Conservation (phyloP, 2,888 invertebrate genomes). For the Troides oblongomaculatus region DNA sequence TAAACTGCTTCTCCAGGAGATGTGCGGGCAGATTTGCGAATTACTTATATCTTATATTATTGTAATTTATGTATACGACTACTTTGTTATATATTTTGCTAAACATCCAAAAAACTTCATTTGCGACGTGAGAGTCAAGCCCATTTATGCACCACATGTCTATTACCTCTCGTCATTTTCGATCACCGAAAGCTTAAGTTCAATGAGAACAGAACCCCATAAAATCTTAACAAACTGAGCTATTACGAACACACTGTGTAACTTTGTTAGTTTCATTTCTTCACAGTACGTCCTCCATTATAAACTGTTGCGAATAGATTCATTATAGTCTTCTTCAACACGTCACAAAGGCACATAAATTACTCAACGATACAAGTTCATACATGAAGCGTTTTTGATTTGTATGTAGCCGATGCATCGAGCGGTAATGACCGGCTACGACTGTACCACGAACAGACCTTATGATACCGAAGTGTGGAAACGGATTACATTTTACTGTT, state of each 20-base stretch:
- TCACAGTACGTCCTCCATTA: not conserved
- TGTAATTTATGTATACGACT: no score
- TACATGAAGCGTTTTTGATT: conserved; percentile 34
- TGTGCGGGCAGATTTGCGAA: no score
- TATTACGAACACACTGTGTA: not conserved
- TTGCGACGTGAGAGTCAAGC: no score
- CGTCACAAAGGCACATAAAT: conserved; percentile 23
- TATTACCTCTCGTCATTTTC: no score
- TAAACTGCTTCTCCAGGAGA: no score
- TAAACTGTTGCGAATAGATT: conserved; percentile 1
- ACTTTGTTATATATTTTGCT: no score
- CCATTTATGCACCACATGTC: no score
- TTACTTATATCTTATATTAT: no score
- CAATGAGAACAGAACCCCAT: no score
- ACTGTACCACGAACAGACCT: conserved; percentile 8
- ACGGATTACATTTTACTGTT: not conserved
- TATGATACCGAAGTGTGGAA: conserved; percentile 14
- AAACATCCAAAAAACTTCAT: no score
- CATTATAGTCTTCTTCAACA: conserved; percentile 6
- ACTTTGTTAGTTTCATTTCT: not conserved
- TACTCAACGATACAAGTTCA: conserved; percentile 34
- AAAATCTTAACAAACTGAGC: no score
- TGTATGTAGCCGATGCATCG: conserved; percentile 37
- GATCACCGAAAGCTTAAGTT: no score
- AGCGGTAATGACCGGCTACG: conserved; percentile 39